phyloP scores from a whole-genome alignment of 2,797 vertebrate species.

The Dryobates pubescens region DNA sequence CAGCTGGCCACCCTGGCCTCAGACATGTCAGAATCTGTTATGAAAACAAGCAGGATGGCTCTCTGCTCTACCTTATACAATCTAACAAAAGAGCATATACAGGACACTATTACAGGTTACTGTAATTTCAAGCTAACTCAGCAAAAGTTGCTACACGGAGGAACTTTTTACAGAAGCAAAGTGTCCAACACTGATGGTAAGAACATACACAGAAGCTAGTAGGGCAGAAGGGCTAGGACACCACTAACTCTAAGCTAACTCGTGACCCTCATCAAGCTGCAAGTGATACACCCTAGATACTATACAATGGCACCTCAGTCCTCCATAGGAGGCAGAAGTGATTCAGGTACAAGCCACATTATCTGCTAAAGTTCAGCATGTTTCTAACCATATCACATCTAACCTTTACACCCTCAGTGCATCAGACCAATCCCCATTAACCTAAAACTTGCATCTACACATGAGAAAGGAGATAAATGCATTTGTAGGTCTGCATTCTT shows the following conservation, averaged over 20 bases:
- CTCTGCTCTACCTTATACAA: not conserved
- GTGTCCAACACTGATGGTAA: not conserved
- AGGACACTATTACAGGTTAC: not conserved
- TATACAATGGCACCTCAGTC: rapidly evolving
- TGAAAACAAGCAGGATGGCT: not conserved
- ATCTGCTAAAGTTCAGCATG: not conserved
- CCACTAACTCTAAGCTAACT: not conserved
- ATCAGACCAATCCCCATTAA: not conserved
- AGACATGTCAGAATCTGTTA: not conserved
- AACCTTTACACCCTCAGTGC: not conserved
- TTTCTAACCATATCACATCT: not conserved
- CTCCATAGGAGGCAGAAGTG: not conserved
- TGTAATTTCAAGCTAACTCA: not conserved
- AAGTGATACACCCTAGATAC: not conserved
- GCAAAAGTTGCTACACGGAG: not conserved
- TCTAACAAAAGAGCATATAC: not conserved
- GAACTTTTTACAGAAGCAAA: not conserved
- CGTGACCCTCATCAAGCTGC: not conserved
- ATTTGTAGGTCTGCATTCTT: not conserved
- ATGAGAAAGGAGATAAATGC: not conserved
- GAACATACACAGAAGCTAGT: not conserved
- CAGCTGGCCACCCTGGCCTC: not conserved
- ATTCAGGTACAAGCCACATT: not conserved
- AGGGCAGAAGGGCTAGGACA: not conserved
- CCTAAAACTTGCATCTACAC: not conserved